These are phyloP conservation scores for Rhinoptilus africanus DNA, from an alignment of 2,113 vertebrate genomes.

Conservation along the genomic window DNA sequence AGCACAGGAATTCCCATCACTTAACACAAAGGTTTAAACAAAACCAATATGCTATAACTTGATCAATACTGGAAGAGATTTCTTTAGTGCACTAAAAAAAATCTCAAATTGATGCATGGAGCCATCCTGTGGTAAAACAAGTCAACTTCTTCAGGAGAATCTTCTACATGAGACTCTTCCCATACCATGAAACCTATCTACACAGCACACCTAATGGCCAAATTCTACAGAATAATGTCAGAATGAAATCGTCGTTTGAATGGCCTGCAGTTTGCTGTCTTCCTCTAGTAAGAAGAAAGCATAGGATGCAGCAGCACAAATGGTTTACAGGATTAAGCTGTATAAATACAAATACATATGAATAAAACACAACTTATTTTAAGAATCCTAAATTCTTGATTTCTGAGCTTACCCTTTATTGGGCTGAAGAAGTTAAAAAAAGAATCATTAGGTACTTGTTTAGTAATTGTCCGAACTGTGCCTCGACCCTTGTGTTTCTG, in stretches of 20 bases:
- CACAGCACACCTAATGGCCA: neutral
- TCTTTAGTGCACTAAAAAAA: neutral
- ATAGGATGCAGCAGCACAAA: neutral
- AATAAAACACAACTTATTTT: neutral
- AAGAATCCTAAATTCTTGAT: neutral
- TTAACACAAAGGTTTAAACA: neutral
- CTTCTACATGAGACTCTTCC: neutral
- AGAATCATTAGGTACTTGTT: conserved; percentile 94
- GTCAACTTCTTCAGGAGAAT: neutral
- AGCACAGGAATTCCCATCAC: neutral
- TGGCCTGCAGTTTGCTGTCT: neutral
- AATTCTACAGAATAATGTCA: neutral
- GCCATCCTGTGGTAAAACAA: conserved; percentile 46
- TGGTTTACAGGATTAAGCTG: neutral
- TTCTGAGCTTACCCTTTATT: conserved; percentile 82
- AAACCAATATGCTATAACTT: neutral
- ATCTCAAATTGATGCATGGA: neutral
- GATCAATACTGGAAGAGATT: neutral
- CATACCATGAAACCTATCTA: neutral
- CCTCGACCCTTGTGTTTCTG: conserved; percentile 98
- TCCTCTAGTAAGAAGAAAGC: neutral
- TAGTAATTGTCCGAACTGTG: conserved; percentile 92
- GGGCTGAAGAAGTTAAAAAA: conserved; percentile 99
- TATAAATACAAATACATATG: neutral
- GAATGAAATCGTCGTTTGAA: neutral